Evolutionary conservation across 1,140 invertebrate species (phyloP).

Genomic region (Potamilus streckersoni): DNA sequence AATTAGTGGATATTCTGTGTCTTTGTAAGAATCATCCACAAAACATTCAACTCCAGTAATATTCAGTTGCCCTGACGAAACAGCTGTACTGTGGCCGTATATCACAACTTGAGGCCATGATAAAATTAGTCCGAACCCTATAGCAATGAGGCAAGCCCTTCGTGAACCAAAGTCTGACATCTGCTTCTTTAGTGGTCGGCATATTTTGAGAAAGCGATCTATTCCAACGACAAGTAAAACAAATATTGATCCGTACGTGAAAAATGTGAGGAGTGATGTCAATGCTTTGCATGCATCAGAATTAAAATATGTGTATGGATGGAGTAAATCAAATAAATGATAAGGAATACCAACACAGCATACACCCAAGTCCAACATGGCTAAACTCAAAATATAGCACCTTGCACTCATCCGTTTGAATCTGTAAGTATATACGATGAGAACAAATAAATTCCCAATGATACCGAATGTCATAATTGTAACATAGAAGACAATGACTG

Average conservation of each 20-base stretch:
- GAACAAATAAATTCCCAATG: slow-evolving; percentile 21
- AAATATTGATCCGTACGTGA: slow-evolving; percentile 24
- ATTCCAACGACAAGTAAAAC: slow-evolving; percentile 22
- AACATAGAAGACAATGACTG: slow-evolving; percentile 19
- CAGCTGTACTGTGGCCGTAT: slow-evolving; percentile 15
- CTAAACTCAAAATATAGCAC: slow-evolving; percentile 23
- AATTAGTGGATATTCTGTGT: slow-evolving; percentile 20
- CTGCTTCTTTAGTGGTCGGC: slow-evolving; percentile 16
- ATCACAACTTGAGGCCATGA: slow-evolving; percentile 27
- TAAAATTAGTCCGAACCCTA: not conserved
- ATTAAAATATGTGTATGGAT: slow-evolving; percentile 28
- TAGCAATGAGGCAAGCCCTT: slow-evolving; percentile 8
- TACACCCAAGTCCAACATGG: slow-evolving; percentile 17
- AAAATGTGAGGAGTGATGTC: slow-evolving; percentile 15
- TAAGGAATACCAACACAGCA: slow-evolving; percentile 24
- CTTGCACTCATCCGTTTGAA: slow-evolving; percentile 24
- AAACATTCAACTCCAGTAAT: slow-evolving; percentile 23
- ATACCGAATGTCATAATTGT: slow-evolving; percentile 18
- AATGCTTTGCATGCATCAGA: slow-evolving; percentile 9
- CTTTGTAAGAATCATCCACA: slow-evolving; percentile 16
- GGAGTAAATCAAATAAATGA: slow-evolving; percentile 22
- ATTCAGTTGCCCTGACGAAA: not conserved
- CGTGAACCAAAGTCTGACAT: slow-evolving; percentile 18
- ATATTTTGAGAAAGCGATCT: slow-evolving; percentile 30
- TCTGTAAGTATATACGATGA: slow-evolving; percentile 14